Conservation (phyloP, 1,140 invertebrate genomes). For the Apis laboriosa region DNA sequence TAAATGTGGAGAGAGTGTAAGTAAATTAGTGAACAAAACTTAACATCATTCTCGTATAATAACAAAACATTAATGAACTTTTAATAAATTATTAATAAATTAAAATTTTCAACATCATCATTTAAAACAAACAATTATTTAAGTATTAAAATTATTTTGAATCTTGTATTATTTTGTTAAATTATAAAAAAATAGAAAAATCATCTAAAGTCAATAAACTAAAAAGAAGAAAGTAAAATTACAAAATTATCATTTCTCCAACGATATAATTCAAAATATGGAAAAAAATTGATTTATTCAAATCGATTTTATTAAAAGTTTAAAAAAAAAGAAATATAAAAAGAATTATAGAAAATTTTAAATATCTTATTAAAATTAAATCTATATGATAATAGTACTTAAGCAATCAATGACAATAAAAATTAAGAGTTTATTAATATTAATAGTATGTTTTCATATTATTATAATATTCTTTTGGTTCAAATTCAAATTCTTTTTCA, state of each 20-base stretch:
- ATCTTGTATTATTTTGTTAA: not conserved
- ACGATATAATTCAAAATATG: not conserved
- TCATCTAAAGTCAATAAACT: not conserved
- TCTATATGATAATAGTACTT: not conserved
- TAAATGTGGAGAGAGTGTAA: slow-evolving; percentile 70
- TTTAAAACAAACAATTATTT: not conserved
- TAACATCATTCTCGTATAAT: not conserved
- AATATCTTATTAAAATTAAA: not conserved
- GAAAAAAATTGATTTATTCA: not conserved
- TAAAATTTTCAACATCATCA: not conserved
- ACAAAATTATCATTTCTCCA: not conserved
- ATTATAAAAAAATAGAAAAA: not conserved
- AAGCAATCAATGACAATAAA: not conserved
- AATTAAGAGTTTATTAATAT: not conserved
- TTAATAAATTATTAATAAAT: not conserved
- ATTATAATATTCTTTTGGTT: slow-evolving; percentile 17
- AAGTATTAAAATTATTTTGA: not conserved
- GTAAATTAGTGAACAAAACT: slow-evolving; percentile 54
- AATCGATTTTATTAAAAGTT: not conserved
- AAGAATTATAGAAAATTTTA: not conserved
- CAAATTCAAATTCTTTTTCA: slow-evolving; percentile 36
- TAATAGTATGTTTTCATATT: not conserved
- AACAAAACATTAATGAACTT: not conserved
- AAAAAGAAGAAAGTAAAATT: not conserved
- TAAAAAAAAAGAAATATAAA: not conserved